Evolutionary conservation across 2,888 invertebrate genomes (phyloP), one percentile per base, ranked within the genome.

Genomic region (Lasiommata megera): DNA sequence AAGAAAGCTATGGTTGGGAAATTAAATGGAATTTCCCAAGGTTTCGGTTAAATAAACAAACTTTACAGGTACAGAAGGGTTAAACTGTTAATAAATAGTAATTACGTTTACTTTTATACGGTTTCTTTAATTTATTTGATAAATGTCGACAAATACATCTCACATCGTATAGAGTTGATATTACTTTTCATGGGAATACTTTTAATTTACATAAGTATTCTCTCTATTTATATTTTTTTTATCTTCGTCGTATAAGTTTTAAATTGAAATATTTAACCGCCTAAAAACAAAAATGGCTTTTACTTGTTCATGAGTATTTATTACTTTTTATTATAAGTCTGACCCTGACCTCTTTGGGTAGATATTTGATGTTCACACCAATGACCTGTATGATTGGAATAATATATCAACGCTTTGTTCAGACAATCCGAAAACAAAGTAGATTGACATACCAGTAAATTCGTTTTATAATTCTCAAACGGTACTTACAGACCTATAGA

Each of bases 61-160:
- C 46, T 50, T 43, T 37, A 38, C 48, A 56, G 52, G 50, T 40
- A 62, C 36, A 43, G 38, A 60, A 61, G 58, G 55, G 58, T 62
- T 59, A 54, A 46, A 61, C 56, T 57, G 61, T 61, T 52, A 44
- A 58, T 31, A 58, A 59, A 54, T 56, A 44, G 51, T 60, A 65
- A 65, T 65, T 65, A 55, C 47, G 14, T 18, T 18, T 44, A 55
- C 58, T 41, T 43, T 53, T 52, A 34, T 38, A 44, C 41, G 65
- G 62, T 56, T 65, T 65, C 65, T 50, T 65, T 54, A 62, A 63
- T 65, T 60, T 60, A 52, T 53, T 62, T 41, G 38, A 56, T 18
- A 11, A 17, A 36, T 51, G n/a, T 28, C 12, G 23, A 41, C 12
- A 28, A 41, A 11, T 12, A 44, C 8, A 12, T 28, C 9, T 3